Base-by-base conservation (phyloP, 2,888 invertebrate species). In the Pristionchus maxplancki region DNA sequence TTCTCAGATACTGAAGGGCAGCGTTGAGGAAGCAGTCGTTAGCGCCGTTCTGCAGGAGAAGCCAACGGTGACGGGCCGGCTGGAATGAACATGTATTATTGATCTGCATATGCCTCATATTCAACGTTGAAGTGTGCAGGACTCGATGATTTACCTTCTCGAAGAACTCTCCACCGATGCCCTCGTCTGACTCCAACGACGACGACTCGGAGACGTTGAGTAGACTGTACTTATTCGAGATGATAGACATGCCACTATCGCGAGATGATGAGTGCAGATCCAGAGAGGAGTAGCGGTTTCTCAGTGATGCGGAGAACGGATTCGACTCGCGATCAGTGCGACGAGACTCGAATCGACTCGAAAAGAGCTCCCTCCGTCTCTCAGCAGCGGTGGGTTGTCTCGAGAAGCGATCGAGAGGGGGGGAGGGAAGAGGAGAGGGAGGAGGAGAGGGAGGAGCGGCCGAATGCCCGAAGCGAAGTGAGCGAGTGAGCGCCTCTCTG, bases 1-100 rank as follows among this genome's bases (percentile, higher is more conserved):
- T 28, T 17, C 31, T 1, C 64, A 64, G 28, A 31, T 31, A 71
- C 24, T 71, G 71, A 17, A 71, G 17, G 8, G 71, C 71, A 6
- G 71, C 71, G 37, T 71, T 71, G 71, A 71, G 71, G 40, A 71
- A 71, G 40, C 71, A 71, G 28, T 71, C 71, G 20, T 40, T 71
- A 37, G 2, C 71, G 71, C 20, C 13, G 20, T 71, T 71, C 20
- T 40, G 20, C 1, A 71, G 71, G 8, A 71, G 34, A 9, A 71
- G 37, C 71, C 71, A 71, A n/a, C 58, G 58, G 58, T 24, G 58
- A 8, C 58, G 58, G n/a, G 24, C 9, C 8, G 44, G 44, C 58
- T 58, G 50, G 20, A 50, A 20, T 1, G 20, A 5, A 15, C 17
- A 17, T 50, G 15, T 20, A 1, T 17, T 1, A 50, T 15, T 50